Evolutionary conservation across 2,797 vertebrate species (phyloP).

Genomic region (Synaphobranchus kaupii): DNA sequence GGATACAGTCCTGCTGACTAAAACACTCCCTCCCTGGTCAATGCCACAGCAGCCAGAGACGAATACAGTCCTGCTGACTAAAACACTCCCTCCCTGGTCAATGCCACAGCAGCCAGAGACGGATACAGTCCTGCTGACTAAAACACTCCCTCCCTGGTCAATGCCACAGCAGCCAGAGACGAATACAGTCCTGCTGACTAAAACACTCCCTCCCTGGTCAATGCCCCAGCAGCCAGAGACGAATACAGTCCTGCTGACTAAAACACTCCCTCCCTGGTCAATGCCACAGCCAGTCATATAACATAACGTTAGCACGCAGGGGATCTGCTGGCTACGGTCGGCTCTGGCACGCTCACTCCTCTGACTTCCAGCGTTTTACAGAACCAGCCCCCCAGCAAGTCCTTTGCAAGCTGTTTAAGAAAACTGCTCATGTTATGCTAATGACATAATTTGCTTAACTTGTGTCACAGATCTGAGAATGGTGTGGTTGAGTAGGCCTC

Average conservation of each 20-base stretch:
- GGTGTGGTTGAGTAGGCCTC: not conserved
- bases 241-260: not conserved
- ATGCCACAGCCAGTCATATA: not conserved
- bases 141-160: not conserved
- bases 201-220: not conserved
- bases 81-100: not conserved
- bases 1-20: not conserved
- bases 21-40: not conserved
- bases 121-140: not conserved
- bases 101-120: not conserved
- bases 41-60: not conserved
- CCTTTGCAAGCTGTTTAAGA: not conserved
- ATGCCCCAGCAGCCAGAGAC: not conserved
- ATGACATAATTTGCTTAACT: conserved; percentile 20
- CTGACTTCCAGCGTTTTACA: not conserved
- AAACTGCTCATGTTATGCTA: not conserved
- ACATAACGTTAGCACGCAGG: too few relatives aligned
- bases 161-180: not conserved
- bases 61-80: not conserved
- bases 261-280: not conserved
- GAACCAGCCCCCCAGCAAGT: not conserved
- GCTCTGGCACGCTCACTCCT: conserved; percentile 25
- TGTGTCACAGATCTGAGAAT: not conserved
- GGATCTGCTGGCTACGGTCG: not conserved
- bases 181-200: not conserved